These are phyloP conservation scores for Saguinus midas DNA, from an alignment of 2,113 vertebrate species.

Conservation along the genomic window DNA sequence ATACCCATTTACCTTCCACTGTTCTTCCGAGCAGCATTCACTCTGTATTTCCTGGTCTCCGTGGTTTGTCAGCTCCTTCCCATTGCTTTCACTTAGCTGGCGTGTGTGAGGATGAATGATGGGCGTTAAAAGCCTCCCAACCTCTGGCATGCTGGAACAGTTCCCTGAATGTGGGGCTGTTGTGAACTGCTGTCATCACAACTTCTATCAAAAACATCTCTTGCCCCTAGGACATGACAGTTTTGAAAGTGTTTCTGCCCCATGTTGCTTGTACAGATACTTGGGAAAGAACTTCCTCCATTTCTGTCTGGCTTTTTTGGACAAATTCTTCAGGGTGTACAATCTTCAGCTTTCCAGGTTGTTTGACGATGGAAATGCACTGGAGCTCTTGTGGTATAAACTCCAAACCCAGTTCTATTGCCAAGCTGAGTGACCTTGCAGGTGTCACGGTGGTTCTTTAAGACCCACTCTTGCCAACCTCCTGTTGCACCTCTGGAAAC, in stretches of 20 bases:
- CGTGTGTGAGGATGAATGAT: slow-evolving; percentile 65
- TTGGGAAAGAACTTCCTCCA: slow-evolving; percentile 43
- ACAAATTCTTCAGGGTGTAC: background rate
- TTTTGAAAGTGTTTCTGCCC: slow-evolving; percentile 77
- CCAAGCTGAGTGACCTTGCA: background rate
- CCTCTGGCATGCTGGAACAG: slow-evolving; percentile 79
- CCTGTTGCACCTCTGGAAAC: background rate
- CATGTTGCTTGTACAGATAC: slow-evolving; percentile 53
- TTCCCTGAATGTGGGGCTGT: slow-evolving; percentile 72
- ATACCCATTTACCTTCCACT: slow-evolving; percentile 18
- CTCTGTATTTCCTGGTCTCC: slow-evolving; percentile 47
- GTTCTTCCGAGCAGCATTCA: slow-evolving; percentile 50
- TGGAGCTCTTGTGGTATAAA: accelerated
- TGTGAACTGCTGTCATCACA: slow-evolving; percentile 78
- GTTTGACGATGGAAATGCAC: background rate
- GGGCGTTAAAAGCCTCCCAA: slow-evolving; percentile 69
- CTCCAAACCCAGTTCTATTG: background rate
- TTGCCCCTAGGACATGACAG: slow-evolving; percentile 75
- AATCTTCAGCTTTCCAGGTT: background rate
- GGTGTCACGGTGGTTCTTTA: background rate
- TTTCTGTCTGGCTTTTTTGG: slow-evolving; percentile 37
- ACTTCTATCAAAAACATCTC: slow-evolving; percentile 76
- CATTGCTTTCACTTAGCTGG: slow-evolving; percentile 33
- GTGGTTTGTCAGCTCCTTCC: slow-evolving; percentile 58
- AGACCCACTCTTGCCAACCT: background rate